phyloP scores from a whole-genome alignment of 2,888 invertebrate genomes.

The Drosophila mayaguana region DNA sequence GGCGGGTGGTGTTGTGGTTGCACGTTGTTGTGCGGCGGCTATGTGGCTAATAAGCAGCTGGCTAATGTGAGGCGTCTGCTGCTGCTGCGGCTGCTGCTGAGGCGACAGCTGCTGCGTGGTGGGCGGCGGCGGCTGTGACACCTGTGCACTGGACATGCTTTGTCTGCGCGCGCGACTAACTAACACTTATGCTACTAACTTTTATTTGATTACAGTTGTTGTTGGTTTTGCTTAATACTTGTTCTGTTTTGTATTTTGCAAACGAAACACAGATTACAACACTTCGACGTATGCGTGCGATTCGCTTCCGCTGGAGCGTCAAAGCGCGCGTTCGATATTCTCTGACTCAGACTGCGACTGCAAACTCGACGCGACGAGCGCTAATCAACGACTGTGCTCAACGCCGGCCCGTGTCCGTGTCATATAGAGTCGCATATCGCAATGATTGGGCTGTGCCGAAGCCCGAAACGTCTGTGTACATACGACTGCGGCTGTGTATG shows the following conservation, averaged over 20 bases:
- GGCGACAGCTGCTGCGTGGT: constrained; percentile 67
- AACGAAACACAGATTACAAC: constrained; percentile 14
- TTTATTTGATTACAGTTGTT: constrained; percentile 13
- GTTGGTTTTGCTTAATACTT: not conserved
- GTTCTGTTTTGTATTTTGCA: not conserved
- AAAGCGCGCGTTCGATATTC: constrained; percentile 7
- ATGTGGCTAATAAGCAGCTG: constrained; percentile 82
- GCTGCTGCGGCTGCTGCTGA: constrained; percentile 59
- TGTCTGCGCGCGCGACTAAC: constrained; percentile 39
- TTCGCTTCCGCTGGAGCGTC: not conserved
- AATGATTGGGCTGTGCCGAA: constrained; percentile 51
- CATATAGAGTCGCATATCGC: constrained; percentile 69
- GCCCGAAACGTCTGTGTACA: constrained; percentile 9
- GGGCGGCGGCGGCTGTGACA: constrained; percentile 82
- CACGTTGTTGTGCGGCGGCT: constrained; percentile 70
- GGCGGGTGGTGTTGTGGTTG: constrained; percentile 60
- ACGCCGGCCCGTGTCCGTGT: constrained; percentile 56
- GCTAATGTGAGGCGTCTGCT: constrained; percentile 81
- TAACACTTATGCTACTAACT: constrained; percentile 10
- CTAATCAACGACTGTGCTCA: constrained; percentile 81
- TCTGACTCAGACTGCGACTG: constrained; percentile 32
- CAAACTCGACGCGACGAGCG: constrained; percentile 73
- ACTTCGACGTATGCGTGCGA: constrained; percentile 12
- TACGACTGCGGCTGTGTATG: not conserved
- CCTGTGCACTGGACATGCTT: constrained; percentile 85